phyloP scores from a whole-genome alignment of 2,797 vertebrate species.

The Parauchenoglanis ngamensis region DNA sequence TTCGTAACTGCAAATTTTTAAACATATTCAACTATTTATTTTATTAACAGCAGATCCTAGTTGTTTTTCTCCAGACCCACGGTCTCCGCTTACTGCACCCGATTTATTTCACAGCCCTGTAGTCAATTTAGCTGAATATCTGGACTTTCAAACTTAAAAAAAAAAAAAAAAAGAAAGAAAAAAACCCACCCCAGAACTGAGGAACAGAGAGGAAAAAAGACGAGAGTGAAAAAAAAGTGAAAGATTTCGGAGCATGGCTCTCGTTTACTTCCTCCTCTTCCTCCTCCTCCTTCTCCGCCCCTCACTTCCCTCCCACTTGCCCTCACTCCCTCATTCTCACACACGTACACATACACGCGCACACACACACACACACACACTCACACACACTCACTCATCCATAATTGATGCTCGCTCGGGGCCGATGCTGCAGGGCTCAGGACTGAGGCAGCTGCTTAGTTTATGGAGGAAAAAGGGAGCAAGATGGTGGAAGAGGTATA shows the following conservation, averaged over 20 bases:
- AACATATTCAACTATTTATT: not conserved
- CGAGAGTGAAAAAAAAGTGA: slow-evolving; percentile 58
- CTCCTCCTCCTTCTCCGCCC: slow-evolving; percentile 58
- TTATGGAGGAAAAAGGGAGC: slow-evolving; percentile 82
- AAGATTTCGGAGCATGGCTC: slow-evolving; percentile 53
- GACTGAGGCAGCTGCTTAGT: slow-evolving; percentile 82
- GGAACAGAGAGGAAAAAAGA: slow-evolving; percentile 52
- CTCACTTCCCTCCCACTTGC: slow-evolving; percentile 54
- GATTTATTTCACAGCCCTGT: not conserved
- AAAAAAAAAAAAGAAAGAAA: not conserved
- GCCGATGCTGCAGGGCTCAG: slow-evolving; percentile 83
- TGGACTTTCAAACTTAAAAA: not conserved
- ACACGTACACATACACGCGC: slow-evolving; percentile 51
- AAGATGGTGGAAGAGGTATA: slow-evolving; percentile 88
- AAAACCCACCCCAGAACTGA: not conserved
- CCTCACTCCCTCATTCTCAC: slow-evolving; percentile 62
- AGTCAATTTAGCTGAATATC: too few relatives aligned
- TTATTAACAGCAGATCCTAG: not conserved
- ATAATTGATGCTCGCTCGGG: slow-evolving; percentile 79
- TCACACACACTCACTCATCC: slow-evolving; percentile 65
- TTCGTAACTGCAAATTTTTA: not conserved
- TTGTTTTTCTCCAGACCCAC: not conserved
- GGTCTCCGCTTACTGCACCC: not conserved
- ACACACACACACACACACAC: slow-evolving; percentile 43
- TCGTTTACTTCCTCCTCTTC: slow-evolving; percentile 10